Evolutionary conservation across 2,888 invertebrate genomes (phyloP), one percentile per base, ranked within the genome.

Genomic region (Uropetala carovei): DNA sequence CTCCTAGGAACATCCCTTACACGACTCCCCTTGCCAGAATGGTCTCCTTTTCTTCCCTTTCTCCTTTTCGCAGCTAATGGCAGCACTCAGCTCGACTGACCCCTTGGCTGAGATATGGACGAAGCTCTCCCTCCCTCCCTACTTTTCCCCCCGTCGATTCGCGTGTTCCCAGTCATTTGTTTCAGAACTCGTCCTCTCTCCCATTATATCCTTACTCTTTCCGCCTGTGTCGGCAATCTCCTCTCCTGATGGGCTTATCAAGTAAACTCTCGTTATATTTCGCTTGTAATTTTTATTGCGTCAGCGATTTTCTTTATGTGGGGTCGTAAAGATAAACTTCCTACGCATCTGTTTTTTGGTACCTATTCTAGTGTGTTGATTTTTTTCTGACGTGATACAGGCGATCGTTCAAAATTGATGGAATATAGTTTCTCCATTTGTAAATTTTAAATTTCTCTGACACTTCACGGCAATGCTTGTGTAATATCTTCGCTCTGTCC

Each of bases 81-180:
- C 89, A 64, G 89, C 89, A 89, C 89, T 89, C 89, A 30, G 86
- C 27, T 60, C 83, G 83, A 10, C 86, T 85, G 58, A 58, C 59
- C 85, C 85, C 85, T 27, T 43, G n/a, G 22, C 85, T 59, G 64
- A 60, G 59, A 68, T 43, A 64, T 60, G 68, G 89, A 89, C 89
- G 22, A 27, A 75, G 27, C 27, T 75, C 27, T 27, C 27, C 18
- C 22, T 18, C 68, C 18, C 86, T 18, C 86, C 11, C 85, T 85
- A 9, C 86, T 27, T 86, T 60, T 89, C 89, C 43, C 64, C 43
- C 89, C 89, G 89, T 89, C 89, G 89, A 89, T 89, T 89, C 89
- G 89, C 89, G 89, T 89, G 89, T 89, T 64, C 89, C 16, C 43
- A 30, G 89, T 89, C 89, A 89, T 89, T 89, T 89, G 89, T 89